Percentiles rank a stretch among this genome's conserved stretches.
Evolutionary conservation across 2,797 vertebrate species (phyloP).

Genomic region (Cirrhinus molitorella): DNA sequence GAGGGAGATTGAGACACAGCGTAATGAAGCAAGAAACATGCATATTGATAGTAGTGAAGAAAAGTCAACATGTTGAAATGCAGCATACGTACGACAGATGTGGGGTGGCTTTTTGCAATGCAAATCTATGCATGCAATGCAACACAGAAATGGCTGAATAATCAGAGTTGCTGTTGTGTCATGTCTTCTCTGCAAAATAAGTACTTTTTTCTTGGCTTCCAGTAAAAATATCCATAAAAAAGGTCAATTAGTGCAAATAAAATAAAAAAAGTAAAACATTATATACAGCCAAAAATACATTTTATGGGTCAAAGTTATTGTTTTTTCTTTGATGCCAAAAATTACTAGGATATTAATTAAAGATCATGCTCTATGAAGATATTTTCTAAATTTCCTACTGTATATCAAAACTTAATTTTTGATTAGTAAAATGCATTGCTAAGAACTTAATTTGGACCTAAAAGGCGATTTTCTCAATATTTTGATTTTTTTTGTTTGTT

Average conservation of each 20-base stretch:
- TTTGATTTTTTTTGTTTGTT: too few species aligned
- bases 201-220: not conserved
- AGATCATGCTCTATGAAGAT: too few species aligned
- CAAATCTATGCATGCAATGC: slow-evolving; percentile 5
- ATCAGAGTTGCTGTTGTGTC: not conserved
- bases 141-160: not conserved
- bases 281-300: too few species aligned
- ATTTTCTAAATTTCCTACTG: too few species aligned
- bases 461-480: too few species aligned
- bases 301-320: too few species aligned
- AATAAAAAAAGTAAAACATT: not conserved
- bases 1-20: slow-evolving; percentile 9
- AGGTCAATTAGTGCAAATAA: not conserved
- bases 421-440: too few species aligned
- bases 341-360: too few species aligned
- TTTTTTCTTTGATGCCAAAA: too few species aligned
- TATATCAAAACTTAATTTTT: too few species aligned
- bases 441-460: too few species aligned
- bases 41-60: not conserved
- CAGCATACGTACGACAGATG: not conserved
- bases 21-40: slow-evolving; percentile 18
- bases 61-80: slow-evolving; percentile 16
- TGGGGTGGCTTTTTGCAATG: not conserved
- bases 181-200: not conserved
- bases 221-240: not conserved